phyloP scores from a whole-genome alignment of 2,113 vertebrate species.

The Saccopteryx leptura region DNA sequence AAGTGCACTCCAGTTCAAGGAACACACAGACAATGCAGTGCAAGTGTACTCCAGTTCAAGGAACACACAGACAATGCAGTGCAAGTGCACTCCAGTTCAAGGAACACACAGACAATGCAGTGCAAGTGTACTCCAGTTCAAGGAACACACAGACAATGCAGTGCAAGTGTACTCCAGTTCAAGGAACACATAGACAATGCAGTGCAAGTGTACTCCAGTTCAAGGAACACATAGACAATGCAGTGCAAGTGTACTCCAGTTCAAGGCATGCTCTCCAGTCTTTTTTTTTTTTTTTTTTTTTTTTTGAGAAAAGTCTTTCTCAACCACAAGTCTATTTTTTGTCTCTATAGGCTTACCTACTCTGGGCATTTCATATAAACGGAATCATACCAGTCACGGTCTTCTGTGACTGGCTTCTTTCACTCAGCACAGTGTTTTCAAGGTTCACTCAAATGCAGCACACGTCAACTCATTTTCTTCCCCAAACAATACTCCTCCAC shows the following conservation, averaged over 20 bases:
- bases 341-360: not conserved
- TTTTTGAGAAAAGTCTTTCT: no score
- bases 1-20: fast-evolving
- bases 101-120: fast-evolving
- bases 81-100: fast-evolving
- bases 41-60: fast-evolving
- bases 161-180: fast-evolving
- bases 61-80: fast-evolving
- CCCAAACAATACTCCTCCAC: not conserved
- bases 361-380: not conserved
- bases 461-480: not conserved
- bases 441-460: not conserved
- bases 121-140: fast-evolving
- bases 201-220: fast-evolving
- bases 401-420: not conserved
- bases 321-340: not conserved
- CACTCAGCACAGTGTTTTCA: not conserved
- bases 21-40: fast-evolving
- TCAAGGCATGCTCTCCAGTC: not conserved
- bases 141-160: fast-evolving
- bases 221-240: fast-evolving
- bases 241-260: fast-evolving
- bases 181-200: fast-evolving
- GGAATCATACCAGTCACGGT: not conserved
- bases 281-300: not conserved